These are phyloP conservation scores for Bombus sibiricus DNA, from an alignment of 1,140 invertebrate genomes.

Conservation along the genomic window DNA sequence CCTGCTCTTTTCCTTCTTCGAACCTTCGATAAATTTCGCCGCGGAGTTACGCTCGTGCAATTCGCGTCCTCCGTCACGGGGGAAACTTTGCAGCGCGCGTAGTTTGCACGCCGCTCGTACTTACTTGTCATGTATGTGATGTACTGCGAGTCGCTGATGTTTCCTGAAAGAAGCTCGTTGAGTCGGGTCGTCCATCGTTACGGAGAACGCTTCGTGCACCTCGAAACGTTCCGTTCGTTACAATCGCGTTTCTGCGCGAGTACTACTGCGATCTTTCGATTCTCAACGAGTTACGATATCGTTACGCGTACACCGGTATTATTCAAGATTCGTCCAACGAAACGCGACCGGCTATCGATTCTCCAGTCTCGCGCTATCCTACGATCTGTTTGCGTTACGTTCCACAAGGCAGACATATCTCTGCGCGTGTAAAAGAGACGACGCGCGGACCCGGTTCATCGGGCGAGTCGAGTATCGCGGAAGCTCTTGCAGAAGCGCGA, in stretches of 20 bases:
- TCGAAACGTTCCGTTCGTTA: conserved; percentile 17
- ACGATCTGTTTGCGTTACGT: not conserved
- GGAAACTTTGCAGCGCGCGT: too few relatives aligned
- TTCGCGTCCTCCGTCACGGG: not conserved
- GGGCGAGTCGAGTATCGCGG: conserved; percentile 27
- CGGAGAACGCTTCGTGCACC: conserved; percentile 47
- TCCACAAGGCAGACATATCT: not conserved
- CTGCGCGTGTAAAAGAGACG: not conserved
- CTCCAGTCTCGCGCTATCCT: too few relatives aligned
- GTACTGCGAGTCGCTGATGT: conserved; percentile 81
- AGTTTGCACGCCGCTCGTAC: conserved; percentile 65
- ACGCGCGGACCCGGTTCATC: too few relatives aligned
- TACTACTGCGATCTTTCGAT: conserved; percentile 18
- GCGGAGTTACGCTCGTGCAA: conserved; percentile 8
- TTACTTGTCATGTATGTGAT: conserved; percentile 83
- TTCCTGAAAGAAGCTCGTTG: conserved; percentile 81
- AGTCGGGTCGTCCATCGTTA: conserved; percentile 74
- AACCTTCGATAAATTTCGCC: not conserved
- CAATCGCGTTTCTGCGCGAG: not conserved
- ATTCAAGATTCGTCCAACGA: not conserved
- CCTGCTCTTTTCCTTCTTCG: not conserved
- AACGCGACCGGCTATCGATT: not conserved
- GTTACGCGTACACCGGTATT: not conserved
- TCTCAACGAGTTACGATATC: not conserved
- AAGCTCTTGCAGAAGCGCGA: conserved; percentile 52